Conservation (phyloP, 2,113 vertebrate species). For the Salvator merianae region DNA sequence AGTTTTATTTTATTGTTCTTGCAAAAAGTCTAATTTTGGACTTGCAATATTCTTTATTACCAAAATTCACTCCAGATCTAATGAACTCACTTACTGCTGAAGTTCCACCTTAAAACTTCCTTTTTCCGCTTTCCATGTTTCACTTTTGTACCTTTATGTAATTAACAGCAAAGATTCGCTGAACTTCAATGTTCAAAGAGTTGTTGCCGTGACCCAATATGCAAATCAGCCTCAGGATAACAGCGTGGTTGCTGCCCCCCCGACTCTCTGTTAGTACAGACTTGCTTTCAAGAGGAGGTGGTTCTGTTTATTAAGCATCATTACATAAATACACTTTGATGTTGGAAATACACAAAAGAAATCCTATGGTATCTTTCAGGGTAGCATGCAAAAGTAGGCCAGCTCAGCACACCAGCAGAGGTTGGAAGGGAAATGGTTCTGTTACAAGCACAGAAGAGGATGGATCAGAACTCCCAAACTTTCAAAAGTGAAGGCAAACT, state of each 20-base stretch:
- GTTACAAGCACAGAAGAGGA: not conserved
- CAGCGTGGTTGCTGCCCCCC: constrained; percentile 19
- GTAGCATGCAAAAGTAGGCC: constrained; percentile 57
- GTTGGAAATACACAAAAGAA: constrained; percentile 35
- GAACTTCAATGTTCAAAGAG: not conserved
- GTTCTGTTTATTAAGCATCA: constrained; percentile 52
- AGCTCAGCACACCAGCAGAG: constrained; percentile 20
- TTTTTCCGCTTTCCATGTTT: too few species aligned
- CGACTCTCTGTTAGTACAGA: not conserved
- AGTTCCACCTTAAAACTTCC: not conserved
- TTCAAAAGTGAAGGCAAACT: not conserved
- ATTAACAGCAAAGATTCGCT: constrained; percentile 24
- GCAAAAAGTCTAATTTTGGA: not conserved
- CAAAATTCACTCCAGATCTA: too few species aligned
- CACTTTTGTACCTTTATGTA: constrained; percentile 3
- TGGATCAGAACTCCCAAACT: constrained; percentile 7
- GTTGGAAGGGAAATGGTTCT: constrained; percentile 2
- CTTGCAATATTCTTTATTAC: not conserved
- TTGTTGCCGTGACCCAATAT: constrained; percentile 60
- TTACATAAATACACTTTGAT: constrained; percentile 52
- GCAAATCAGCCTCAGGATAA: constrained; percentile 58
- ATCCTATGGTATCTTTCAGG: constrained; percentile 58
- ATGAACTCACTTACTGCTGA: not conserved
- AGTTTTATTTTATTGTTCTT: too few species aligned
- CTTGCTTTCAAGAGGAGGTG: constrained; percentile 43